Evolutionary conservation across 2,888 invertebrate species (phyloP).

Genomic region (Leptinotarsa juncta): DNA sequence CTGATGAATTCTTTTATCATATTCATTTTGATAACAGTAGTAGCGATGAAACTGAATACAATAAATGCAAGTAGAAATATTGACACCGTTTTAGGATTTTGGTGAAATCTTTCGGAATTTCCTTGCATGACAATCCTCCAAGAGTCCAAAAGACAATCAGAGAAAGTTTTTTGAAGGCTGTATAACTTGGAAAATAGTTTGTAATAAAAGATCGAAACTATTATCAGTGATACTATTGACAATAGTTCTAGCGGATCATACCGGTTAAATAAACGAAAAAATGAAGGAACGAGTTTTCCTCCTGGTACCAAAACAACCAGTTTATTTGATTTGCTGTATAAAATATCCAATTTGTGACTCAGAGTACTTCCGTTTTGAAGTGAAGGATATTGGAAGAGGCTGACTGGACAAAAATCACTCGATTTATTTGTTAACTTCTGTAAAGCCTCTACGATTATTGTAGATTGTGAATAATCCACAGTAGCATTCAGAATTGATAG

Average conservation of each 20-base stretch:
- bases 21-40: not conserved
- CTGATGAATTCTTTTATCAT: not conserved
- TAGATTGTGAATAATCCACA: not conserved
- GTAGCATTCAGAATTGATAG: slow-evolving; percentile 30
- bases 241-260: not conserved
- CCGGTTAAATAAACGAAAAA: not conserved
- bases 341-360: not conserved
- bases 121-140: slow-evolving; percentile 5
- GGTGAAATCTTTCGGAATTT: not conserved
- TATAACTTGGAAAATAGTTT: not conserved
- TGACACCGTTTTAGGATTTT: not conserved
- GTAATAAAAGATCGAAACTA: not conserved
- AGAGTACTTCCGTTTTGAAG: not conserved
- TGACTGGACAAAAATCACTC: not conserved
- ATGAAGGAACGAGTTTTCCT: not conserved
- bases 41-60: not conserved
- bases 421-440: not conserved
- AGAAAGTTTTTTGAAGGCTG: not conserved
- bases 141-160: not conserved
- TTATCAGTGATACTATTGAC: not conserved
- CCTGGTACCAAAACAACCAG: slow-evolving; percentile 10
- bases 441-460: not conserved
- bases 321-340: not conserved
- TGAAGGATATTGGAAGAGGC: not conserved
- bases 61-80: slow-evolving; percentile 4